Evolutionary conservation across 2,888 invertebrate genomes (phyloP), one percentile per base, ranked within the genome.

Genomic region (Erebia aethiops): DNA sequence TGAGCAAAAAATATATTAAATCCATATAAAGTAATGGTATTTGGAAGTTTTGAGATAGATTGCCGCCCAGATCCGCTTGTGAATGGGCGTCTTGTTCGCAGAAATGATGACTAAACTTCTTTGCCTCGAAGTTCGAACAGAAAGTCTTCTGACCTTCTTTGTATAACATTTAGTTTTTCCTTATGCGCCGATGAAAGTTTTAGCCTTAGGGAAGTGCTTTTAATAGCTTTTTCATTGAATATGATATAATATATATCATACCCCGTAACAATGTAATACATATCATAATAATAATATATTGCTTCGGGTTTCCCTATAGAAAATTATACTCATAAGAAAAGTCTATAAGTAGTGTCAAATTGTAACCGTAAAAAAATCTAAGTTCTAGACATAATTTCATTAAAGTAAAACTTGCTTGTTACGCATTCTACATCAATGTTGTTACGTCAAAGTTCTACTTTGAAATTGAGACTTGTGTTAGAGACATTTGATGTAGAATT

Each of bases 1-100:
- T 72, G 67, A 49, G 61, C 66, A 75, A 70, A 65, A 70, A 51
- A 62, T n/a, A 61, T 65, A 10, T 8, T 57, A 26, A 11, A 71
- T 64, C 70, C 67, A 69, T 72, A 72, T 75, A 69, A 71, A 65
- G 73, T 71, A 74, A 74, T 70, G 71, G 67, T 67, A 69, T 70
- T 67, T 73, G 71, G 60, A 70, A 74, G 56, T 67, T 63, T 35
- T 64, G 43, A 52, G 68, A 68, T 64, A 52, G 65, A 72, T 67
- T 71, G 82, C 81, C 77, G 72, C 73, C 71, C 74, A 80, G 81
- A 80, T 82, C 86, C 87, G 88, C 85, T 84, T 86, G 7, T 78
- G 82, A 84, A 84, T 88, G 86, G 85, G 81, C 43, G 78, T 85
- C 57, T 65, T 18, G 64, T 74, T 85, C 84, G 80, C 80, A 79